Evolutionary conservation across 2,113 vertebrate species (phyloP).

Genomic region (Xenopus laevis): DNA sequence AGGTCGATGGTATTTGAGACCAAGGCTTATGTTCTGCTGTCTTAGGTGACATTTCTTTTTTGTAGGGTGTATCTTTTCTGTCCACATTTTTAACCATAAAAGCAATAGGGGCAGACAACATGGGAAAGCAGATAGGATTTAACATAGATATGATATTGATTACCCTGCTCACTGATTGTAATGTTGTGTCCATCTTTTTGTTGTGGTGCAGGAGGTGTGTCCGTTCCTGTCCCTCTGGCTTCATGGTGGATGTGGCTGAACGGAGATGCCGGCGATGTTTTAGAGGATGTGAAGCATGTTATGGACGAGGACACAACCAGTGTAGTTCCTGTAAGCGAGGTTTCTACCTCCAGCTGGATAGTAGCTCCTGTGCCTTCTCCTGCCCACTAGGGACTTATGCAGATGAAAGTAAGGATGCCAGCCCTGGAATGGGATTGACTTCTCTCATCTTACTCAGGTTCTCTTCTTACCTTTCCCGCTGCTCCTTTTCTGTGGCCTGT

Average conservation of each 20-base stretch:
- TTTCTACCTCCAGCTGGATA: slow-evolving; percentile 70
- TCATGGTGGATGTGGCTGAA: slow-evolving; percentile 63
- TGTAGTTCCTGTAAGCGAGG: slow-evolving; percentile 76
- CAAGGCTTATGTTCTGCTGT: too few relatives aligned
- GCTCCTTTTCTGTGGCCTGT: too few relatives aligned
- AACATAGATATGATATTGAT: too few relatives aligned
- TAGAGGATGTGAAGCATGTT: slow-evolving; percentile 78
- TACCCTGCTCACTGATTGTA: too few relatives aligned
- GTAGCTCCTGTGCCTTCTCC: slow-evolving; percentile 60
- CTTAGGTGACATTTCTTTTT: too few relatives aligned
- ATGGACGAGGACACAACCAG: slow-evolving; percentile 52
- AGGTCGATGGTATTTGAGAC: too few relatives aligned
- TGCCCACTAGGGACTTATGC: slow-evolving; percentile 70
- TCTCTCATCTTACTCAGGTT: not conserved
- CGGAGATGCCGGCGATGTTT: slow-evolving; percentile 77
- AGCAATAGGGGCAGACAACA: too few relatives aligned
- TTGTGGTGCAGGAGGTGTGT: slow-evolving; percentile 73
- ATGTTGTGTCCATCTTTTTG: not conserved
- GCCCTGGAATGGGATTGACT: not conserved
- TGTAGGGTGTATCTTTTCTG: too few relatives aligned
- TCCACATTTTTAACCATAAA: too few relatives aligned
- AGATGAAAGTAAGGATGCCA: slow-evolving; percentile 74
- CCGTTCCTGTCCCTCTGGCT: slow-evolving; percentile 74
- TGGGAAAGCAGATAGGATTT: too few relatives aligned
- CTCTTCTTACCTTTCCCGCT: too few relatives aligned